A percentile compares a stretch with the other conserved stretches of the same genome.
phyloP scores from a whole-genome alignment of 1,140 invertebrate species.

The Hylaeus volcanicus region DNA sequence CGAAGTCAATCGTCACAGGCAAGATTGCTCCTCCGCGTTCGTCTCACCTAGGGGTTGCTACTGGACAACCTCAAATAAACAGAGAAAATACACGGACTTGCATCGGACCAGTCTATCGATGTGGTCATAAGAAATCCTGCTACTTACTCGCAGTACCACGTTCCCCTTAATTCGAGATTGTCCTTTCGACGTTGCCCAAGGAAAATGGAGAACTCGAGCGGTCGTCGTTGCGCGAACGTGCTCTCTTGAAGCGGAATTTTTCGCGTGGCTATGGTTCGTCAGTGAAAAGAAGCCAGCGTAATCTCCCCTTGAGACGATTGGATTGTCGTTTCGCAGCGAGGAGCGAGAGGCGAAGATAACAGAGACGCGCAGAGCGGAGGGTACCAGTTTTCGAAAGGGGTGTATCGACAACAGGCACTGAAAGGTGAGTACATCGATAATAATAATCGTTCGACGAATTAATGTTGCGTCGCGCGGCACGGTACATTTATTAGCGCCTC shows the following conservation, averaged over 20 bases:
- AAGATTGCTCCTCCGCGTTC: too few species aligned
- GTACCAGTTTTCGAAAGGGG: too few species aligned
- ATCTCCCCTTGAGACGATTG: constrained; percentile 11
- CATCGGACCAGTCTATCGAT: too few species aligned
- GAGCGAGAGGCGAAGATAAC: background rate
- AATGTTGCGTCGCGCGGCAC: constrained; percentile 1
- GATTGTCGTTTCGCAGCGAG: background rate
- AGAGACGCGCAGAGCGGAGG: background rate
- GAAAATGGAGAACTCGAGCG: background rate
- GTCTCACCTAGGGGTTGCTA: too few species aligned
- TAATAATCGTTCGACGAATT: constrained; percentile 40
- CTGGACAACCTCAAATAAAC: too few species aligned
- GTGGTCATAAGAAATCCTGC: too few species aligned
- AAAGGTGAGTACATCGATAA: constrained; percentile 43
- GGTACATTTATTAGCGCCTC: constrained; percentile 39
- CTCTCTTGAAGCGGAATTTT: background rate
- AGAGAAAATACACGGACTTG: too few species aligned
- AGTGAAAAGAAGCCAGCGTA: background rate
- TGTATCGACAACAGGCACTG: background rate
- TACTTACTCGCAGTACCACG: too few species aligned
- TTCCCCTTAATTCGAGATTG: too few species aligned
- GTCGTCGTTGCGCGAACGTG: background rate
- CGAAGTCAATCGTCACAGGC: too few species aligned
- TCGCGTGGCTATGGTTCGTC: background rate
- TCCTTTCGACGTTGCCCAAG: background rate